Base-by-base conservation (phyloP, 2,888 invertebrate genomes). In the Chrysolina oricalcia region DNA sequence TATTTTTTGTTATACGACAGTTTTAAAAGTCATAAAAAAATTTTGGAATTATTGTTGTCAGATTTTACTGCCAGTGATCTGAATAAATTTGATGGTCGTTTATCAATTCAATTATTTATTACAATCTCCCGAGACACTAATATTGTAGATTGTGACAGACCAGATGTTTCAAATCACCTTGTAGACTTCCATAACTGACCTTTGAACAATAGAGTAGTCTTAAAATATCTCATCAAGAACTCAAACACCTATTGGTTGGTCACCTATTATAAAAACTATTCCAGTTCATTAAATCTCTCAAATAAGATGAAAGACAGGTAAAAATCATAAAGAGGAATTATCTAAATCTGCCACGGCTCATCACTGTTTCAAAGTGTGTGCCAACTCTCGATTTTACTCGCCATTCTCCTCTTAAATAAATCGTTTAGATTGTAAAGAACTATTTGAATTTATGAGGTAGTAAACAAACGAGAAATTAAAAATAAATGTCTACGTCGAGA, bases 311-410 rank as follows among this genome's bases (percentile, higher is more conserved):
- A 59, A 35, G 59, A 35, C 6, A n/a, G 53, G 53, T 53, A 1
- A 53, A 53, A 53, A 53, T 13, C 53, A 53, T 53, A 4, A 53
- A 53, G 21, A 6, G 11, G 23, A 23, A 21, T 53, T 21, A 59
- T 59, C 15, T 59, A 59, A 59, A 27, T 27, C 59, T 19, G 6
- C 43, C 66, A 35, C 27, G 67, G 35, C 50, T 67, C 19, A 48
- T 35, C 50, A 15, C 11, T 5, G 4, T 17, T 15, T 21, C 15
- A 66, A 23, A 48, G 48, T 50, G 11, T 17, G 53, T 68, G 68
- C 68, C 68, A 68, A 68, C 21, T 68, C 40, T 68, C 19, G n/a
- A 53, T 68, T 68, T 53, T 43, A 53, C 15, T 53, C 50, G 68
- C 50, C 19, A 35, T 53, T 68, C 59, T 27, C n/a, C 59, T 59